Percentiles rank a stretch among this genome's conserved stretches.
phyloP scores from a whole-genome alignment of 1,140 invertebrate genomes.

The Achroia grisella region DNA sequence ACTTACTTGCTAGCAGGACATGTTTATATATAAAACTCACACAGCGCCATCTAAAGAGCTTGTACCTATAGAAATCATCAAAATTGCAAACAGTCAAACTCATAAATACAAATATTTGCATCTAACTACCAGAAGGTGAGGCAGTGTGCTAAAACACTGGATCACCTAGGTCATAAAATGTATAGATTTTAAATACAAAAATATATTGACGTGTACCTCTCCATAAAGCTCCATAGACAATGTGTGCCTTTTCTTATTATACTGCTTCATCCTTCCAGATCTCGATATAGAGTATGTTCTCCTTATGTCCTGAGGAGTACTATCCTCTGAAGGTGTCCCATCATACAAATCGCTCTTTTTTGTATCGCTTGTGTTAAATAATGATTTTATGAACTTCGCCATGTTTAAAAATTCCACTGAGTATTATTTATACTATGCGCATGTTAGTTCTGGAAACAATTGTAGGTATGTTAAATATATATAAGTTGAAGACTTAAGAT shows the following conservation, averaged over 20 bases:
- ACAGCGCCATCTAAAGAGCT: too few species aligned
- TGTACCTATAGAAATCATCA: too few species aligned
- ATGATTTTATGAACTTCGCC: conserved; percentile 67
- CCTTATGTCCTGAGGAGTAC: conserved; percentile 38
- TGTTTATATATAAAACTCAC: too few species aligned
- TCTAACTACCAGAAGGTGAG: too few species aligned
- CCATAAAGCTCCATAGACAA: conserved; percentile 63
- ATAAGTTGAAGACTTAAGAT: too few species aligned
- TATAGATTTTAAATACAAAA: neutral
- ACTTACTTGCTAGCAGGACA: too few species aligned
- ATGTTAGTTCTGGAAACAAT: neutral
- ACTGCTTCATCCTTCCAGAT: conserved; percentile 65
- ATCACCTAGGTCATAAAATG: too few species aligned
- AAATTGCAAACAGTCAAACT: too few species aligned
- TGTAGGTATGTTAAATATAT: too few species aligned
- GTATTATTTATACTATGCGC: neutral
- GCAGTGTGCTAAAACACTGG: too few species aligned
- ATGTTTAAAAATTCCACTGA: conserved; percentile 18
- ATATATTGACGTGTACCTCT: conserved; percentile 32
- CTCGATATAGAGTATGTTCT: conserved; percentile 66
- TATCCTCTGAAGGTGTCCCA: conserved; percentile 23
- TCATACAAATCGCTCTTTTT: conserved; percentile 33
- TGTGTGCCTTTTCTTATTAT: conserved; percentile 52
- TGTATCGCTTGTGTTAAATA: conserved; percentile 50
- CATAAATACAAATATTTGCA: too few species aligned